Evolutionary conservation across 2,113 vertebrate species (phyloP).

Genomic region (Perca flavescens): DNA sequence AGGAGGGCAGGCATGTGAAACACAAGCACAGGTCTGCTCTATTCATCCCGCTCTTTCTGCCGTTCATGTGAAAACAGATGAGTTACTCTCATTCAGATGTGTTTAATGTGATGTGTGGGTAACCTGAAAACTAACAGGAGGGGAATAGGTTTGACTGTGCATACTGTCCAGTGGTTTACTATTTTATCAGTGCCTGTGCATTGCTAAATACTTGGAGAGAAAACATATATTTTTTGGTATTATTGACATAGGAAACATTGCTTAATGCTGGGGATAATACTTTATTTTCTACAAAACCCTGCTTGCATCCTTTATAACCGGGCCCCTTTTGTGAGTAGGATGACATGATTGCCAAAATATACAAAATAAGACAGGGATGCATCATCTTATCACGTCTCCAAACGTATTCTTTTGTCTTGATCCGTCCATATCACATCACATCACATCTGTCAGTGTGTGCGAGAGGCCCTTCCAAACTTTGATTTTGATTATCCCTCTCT

Average conservation of each 20-base stretch:
- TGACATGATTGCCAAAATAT: conserved; percentile 30
- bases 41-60: conserved; percentile 32
- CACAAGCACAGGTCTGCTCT: conserved; percentile 16
- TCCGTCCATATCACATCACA: conserved; percentile 14
- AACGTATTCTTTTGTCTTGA: background rate
- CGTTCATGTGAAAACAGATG: conserved; percentile 40
- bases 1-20: conserved; percentile 40
- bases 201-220: background rate
- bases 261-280: background rate
- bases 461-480: conserved; percentile 35
- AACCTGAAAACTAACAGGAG: conserved; percentile 35
- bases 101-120: conserved; percentile 41
- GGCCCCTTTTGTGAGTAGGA: background rate
- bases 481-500: conserved; percentile 25
- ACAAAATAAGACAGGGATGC: conserved; percentile 12
- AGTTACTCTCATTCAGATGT: conserved; percentile 34
- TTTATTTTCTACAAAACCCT: background rate
- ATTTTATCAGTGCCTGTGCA: background rate
- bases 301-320: background rate
- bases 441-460: background rate
- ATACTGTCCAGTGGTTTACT: background rate
- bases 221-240: background rate
- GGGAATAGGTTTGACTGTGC: conserved; percentile 9
- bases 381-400: conserved; percentile 21
- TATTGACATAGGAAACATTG: background rate